Evolutionary conservation across 2,113 vertebrate species (phyloP), one percentile per base, ranked within the genome.

Genomic region (Gavia stellata): DNA sequence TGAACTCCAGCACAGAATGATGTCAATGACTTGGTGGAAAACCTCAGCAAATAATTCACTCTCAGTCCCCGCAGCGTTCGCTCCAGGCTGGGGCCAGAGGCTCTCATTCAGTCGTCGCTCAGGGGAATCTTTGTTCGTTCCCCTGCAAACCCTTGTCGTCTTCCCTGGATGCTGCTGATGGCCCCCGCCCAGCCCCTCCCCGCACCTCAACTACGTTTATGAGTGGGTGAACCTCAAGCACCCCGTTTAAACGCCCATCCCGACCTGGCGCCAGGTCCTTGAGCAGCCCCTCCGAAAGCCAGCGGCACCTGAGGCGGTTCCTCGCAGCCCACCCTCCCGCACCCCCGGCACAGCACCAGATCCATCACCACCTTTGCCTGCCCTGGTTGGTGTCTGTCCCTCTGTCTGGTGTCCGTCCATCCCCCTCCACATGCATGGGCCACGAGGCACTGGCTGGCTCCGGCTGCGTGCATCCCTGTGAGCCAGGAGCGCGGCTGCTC

Each of bases 1-100:
- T 89, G 90, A 96, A 74, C 94, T 92, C 91, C 78, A 17, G 25
- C 86, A 88, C 72, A 97, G 92, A 96, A 93, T 29, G 47, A 88
- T 73, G 73, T 56, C 86, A 96, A 86, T 90, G 86, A 94, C 12
- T 80, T 45, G 67, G 42, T 42, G 89, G 88, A 86, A 89, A 96
- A 84, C 80, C 93, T 82, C 90, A 47, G 88, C 61, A 79, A 83
- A 94, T 82, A 88, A 92, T 84, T 70, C 86, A 53, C 78, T 61
- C 80, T 91, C 84, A 92, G 94, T 87, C 25, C 63, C 33, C 3
- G 6, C 77, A 79, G 81, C 5, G 0, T 25, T 93, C 4, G 0
- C 84, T 61, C 33, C 72, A 49, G 81, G 79, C 88, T 0, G 3
- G 59, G 78, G 55, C 77, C 0, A 1, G 65, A 58, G 93, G 82